phyloP scores from a whole-genome alignment of 2,888 invertebrate genomes.

The Yponomeuta evonymella region DNA sequence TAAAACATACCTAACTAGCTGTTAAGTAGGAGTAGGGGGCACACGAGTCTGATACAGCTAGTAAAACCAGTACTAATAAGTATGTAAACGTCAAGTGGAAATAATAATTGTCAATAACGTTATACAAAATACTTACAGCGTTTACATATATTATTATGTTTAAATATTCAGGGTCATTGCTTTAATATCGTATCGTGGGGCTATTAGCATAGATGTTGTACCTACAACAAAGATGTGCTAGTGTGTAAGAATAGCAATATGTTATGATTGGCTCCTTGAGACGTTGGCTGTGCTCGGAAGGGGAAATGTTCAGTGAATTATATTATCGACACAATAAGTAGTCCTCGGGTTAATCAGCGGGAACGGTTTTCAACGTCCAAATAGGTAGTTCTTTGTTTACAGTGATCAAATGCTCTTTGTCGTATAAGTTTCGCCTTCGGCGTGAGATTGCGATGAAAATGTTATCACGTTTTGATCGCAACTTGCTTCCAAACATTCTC shows the following conservation, averaged over 20 bases:
- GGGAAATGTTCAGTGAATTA: background rate
- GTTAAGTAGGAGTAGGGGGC: background rate
- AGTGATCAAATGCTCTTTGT: too few relatives aligned
- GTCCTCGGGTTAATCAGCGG: background rate
- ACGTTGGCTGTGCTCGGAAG: slow-evolving; percentile 2
- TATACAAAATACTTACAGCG: background rate
- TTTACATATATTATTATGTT: background rate
- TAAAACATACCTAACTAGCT: background rate
- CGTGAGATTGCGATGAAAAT: too few relatives aligned
- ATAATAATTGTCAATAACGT: slow-evolving; percentile 2
- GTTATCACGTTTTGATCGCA: too few relatives aligned
- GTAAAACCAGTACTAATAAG: slow-evolving; percentile 4
- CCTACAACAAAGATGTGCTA: background rate
- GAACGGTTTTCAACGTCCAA: background rate
- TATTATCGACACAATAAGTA: background rate
- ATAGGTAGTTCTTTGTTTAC: background rate
- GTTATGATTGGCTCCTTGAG: background rate
- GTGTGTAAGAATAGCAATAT: background rate
- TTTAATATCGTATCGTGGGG: background rate
- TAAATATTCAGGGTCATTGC: slow-evolving; percentile 7
- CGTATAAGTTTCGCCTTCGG: too few relatives aligned
- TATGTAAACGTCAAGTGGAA: background rate
- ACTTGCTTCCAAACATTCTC: too few relatives aligned
- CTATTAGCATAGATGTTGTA: background rate
- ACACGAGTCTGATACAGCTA: background rate